Evolutionary conservation across 2,888 invertebrate species (phyloP), one percentile per base, ranked within the genome.

Genomic region (Drosophila multiciliata): DNA sequence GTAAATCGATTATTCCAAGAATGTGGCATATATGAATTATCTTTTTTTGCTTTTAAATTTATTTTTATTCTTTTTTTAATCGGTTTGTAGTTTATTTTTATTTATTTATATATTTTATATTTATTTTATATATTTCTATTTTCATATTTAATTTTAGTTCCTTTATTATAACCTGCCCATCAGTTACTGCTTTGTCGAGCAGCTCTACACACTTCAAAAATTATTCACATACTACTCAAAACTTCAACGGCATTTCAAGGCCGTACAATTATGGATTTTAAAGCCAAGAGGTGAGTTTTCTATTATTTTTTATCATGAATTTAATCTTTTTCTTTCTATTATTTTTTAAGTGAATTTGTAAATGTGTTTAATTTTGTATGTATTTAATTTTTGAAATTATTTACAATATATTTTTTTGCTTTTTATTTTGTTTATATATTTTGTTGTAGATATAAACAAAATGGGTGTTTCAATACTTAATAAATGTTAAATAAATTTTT

Each of bases 251-350:
- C 88, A 78, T 48, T 26, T 66, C 55, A 55, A 71, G 73, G 91
- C 91, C 90, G 91, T 89, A 66, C 78, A 88, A 91, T 84, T 83
- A 91, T 91, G 91, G 91, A 91, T 84, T 83, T 82, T 72, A 65
- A 83, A 80, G 78, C 73, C 80, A 84, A 89, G 72, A 85, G 90
- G 91, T 91, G 65, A 90, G 90, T 75, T n/a, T 49, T 42, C 8
- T 1, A 23, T 60, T 20, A 20, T 33, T 12, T 29, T 49, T 8
- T 23, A 40, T 29, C 5, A 57, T n/a, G 42, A 20, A 9, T 15
- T 59, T 53, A 17, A 35, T 9, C 7, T 48, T 36, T 48, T 45
- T 6, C 1, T 12, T 42, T 42, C 20, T 12, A 20, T 3, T 42
- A 6, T 42, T 15, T n/a, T 12, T 42, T 3, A 42, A 20, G 20